Evolutionary conservation across 1,140 invertebrate species (phyloP).

Genomic region (Trypoxylus dichotomus): DNA sequence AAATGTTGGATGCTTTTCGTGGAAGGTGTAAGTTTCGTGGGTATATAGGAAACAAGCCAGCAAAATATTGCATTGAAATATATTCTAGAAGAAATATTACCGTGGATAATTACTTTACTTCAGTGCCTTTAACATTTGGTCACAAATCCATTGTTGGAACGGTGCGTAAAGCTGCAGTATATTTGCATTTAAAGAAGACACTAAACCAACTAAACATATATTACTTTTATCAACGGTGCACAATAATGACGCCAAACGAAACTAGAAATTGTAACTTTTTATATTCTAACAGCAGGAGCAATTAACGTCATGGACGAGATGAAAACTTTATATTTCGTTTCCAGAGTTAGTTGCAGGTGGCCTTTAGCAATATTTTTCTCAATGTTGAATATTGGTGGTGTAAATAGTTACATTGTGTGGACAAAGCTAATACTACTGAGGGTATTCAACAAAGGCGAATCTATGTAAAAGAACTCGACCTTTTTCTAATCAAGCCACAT

Average conservation of each 20-base stretch:
- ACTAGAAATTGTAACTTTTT: no score
- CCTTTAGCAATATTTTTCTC: slow-evolving; percentile 1
- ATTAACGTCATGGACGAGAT: no score
- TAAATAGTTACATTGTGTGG: background rate
- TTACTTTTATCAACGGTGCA: background rate
- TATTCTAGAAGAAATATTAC: no score
- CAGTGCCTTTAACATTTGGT: background rate
- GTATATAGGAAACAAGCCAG: slow-evolving; percentile 53
- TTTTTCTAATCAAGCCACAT: no score
- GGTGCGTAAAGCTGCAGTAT: slow-evolving; percentile 28
- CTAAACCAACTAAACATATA: slow-evolving; percentile 23
- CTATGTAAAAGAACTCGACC: no score
- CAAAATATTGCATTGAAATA: slow-evolving; percentile 52
- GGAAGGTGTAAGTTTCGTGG: slow-evolving; percentile 52
- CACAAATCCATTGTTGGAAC: background rate
- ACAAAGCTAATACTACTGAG: background rate
- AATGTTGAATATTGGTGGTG: slow-evolving; percentile 9
- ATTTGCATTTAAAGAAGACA: slow-evolving; percentile 42
- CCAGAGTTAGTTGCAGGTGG: background rate
- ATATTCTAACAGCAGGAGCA: no score
- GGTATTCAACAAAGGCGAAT: no score
- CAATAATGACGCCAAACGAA: background rate
- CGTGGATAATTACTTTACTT: slow-evolving; percentile 20
- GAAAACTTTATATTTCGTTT: background rate
- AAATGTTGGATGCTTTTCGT: slow-evolving; percentile 51